Evolutionary conservation across 2,888 invertebrate genomes (phyloP), one percentile per base, ranked within the genome.

Genomic region (Hofmannophila pseudospretella): DNA sequence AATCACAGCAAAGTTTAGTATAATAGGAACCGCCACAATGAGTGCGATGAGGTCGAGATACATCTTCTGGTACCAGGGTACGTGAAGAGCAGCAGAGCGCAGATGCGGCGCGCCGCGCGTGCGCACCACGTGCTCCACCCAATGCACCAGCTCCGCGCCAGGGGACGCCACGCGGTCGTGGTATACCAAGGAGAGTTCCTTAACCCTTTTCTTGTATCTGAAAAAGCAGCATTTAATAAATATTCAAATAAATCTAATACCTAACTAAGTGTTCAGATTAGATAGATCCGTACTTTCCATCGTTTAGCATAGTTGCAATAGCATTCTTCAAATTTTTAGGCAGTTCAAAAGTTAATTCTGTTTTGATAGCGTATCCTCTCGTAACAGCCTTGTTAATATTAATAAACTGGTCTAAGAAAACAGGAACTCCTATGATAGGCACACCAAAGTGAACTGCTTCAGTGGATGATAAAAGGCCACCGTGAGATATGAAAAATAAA

Each of bases 401-500:
- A 0, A 47, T 32, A 34, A 65, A 71, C 48, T 82, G 81, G 35
- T 81, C 81, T 5, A 49, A 72, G 23, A 68, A 76, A 0, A 69
- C 64, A 4, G 81, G 80, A 12, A 81, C 62, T 0, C 74, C 79
- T 7, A 80, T 65, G 11, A 69, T 51, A 0, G 81, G 81, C 0
- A 67, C 67, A 1, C 67, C 79, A 19, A 52, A 72, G 38, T 75
- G 58, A 4, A 78, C 47, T 0, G 75, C 45, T 39, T 80, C 82
- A 0, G 63, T 71, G 0, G 60, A 67, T 0, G 80, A 81, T 0
- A 80, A 51, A 0, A 73, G 51, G 8, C 81, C 81, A 1, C 81
- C 79, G 20, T 81, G 80, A 0, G 77, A 74, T 28, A 81, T 74
- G 44, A 81, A 80, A 0, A 80, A 51, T 0, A 65, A 26, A 38